phyloP scores from a whole-genome alignment of 2,797 vertebrate species.

The Chelon auratus region DNA sequence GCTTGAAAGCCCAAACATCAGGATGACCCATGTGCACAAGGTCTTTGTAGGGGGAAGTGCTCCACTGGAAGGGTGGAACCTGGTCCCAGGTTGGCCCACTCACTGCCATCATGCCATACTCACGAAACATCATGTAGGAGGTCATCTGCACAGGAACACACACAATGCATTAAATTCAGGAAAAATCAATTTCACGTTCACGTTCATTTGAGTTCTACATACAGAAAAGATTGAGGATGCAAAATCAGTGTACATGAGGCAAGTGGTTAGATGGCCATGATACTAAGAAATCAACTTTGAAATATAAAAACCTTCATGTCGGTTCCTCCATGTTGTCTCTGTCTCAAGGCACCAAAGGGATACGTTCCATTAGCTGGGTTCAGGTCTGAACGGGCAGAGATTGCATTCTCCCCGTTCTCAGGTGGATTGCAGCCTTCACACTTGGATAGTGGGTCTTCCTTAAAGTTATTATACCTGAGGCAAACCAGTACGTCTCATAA shows the following conservation, averaged over 20 bases:
- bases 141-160: constrained; percentile 85
- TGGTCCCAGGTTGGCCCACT: constrained; percentile 93
- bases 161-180: constrained; percentile 18
- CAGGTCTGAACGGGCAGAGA: constrained; percentile 94
- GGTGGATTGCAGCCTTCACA: constrained; percentile 87
- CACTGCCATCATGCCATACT: constrained; percentile 85
- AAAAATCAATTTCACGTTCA: neutral
- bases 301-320: constrained; percentile 89
- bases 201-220: neutral
- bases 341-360: constrained; percentile 90
- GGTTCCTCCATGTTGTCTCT: constrained; percentile 92
- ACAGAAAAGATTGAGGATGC: neutral
- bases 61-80: constrained; percentile 94
- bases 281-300: neutral
- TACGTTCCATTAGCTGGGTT: constrained; percentile 93
- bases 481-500: constrained; percentile 10
- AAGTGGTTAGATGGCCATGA: neutral
- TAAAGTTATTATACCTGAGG: constrained; percentile 92
- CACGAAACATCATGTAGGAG: constrained; percentile 83
- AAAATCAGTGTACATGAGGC: neutral
- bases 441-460: constrained; percentile 88
- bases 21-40: constrained; percentile 94
- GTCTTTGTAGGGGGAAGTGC: constrained; percentile 86
- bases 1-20: constrained; percentile 91
- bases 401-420: constrained; percentile 91